Conservation (phyloP, 2,797 vertebrate genomes). For the Spizella passerina region DNA sequence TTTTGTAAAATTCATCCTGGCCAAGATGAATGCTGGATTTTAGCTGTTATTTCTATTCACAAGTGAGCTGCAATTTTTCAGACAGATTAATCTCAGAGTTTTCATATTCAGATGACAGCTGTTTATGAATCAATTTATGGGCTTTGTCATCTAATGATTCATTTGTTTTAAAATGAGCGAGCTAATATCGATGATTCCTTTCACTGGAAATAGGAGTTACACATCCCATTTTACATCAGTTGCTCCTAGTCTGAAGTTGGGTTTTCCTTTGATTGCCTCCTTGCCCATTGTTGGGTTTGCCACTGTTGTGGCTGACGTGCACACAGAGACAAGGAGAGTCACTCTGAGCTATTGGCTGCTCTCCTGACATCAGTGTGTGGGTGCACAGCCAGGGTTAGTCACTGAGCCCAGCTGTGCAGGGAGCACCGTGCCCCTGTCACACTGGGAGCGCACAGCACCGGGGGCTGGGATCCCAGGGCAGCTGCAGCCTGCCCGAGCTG, state of each 20-base stretch:
- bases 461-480: not conserved
- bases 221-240: not conserved
- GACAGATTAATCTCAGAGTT: not conserved
- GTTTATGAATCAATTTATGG: constrained; percentile 28
- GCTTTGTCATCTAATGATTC: constrained; percentile 46
- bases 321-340: constrained; percentile 2
- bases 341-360: constrained; percentile 37
- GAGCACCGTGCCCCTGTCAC: constrained; percentile 17
- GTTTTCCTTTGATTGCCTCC: not conserved
- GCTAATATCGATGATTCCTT: not conserved
- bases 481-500: not conserved
- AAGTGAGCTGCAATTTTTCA: not conserved
- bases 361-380: constrained; percentile 66
- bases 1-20: not conserved
- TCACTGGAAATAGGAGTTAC: not conserved
- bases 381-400: constrained; percentile 65
- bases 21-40: not conserved
- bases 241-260: not conserved
- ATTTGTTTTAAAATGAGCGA: not conserved
- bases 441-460: not conserved
- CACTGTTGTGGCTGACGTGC: not conserved
- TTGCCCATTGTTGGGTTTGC: not conserved
- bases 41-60: constrained; percentile 2
- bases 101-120: not conserved
- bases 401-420: constrained; percentile 65